A percentile compares a stretch with the other conserved stretches of the same genome.
These are phyloP conservation scores for Trididemnum clinides DNA, from an alignment of 23 tunicate species.

Conservation along the genomic window DNA sequence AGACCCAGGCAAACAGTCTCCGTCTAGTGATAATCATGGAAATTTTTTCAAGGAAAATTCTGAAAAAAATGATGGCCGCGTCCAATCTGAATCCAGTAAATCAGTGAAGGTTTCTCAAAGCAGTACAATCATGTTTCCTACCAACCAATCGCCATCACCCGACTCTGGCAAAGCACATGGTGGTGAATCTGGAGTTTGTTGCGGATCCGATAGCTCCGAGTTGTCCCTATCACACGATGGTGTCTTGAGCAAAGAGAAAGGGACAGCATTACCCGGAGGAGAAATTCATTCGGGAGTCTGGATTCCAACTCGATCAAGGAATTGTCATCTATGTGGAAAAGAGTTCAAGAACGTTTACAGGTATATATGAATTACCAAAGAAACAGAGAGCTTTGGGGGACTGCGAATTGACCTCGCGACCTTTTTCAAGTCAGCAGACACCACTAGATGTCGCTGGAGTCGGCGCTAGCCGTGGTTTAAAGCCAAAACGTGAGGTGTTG, in stretches of 20 bases:
- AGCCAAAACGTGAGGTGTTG: no score
- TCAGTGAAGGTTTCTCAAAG: neutral
- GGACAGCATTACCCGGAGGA: slow-evolving; percentile 58
- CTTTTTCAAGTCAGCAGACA: no score
- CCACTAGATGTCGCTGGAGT: no score
- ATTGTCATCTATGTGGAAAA: slow-evolving; percentile 91
- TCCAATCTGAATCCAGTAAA: neutral
- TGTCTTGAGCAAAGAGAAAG: neutral
- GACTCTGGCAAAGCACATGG: no score
- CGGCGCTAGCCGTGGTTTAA: no score
- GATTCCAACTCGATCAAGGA: slow-evolving; percentile 96
- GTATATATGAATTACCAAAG: no score
- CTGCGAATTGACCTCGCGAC: no score
- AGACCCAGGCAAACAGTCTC: slow-evolving; percentile 49
- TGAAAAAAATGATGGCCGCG: neutral
- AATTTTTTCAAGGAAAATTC: neutral
- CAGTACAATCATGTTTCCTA: neutral
- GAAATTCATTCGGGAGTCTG: slow-evolving; percentile 93
- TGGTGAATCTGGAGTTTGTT: no score
- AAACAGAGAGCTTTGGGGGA: no score
- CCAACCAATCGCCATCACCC: neutral
- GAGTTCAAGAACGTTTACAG: slow-evolving; percentile 97
- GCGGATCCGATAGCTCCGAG: no score
- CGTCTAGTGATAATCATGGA: neutral
- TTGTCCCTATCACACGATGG: neutral